phyloP scores from a whole-genome alignment of 2,888 invertebrate species.

The Lutraria lutraria region DNA sequence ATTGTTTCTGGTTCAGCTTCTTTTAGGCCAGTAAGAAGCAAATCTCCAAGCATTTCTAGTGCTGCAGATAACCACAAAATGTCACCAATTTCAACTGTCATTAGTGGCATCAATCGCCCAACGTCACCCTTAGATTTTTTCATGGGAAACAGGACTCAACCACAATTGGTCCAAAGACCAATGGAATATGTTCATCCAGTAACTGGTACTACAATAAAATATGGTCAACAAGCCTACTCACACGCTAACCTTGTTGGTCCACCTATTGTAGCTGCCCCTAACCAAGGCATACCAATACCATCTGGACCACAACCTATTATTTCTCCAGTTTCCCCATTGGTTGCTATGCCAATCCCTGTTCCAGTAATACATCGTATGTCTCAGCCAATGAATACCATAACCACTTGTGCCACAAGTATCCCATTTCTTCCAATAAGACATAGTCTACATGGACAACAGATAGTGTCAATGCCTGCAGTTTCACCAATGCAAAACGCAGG shows the following conservation, averaged over 20 bases:
- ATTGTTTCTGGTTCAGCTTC: conserved; percentile 2
- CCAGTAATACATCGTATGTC: background rate
- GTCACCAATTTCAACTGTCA: conserved; percentile 37
- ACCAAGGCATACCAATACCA: background rate
- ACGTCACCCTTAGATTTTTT: conserved; percentile 34
- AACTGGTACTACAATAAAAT: conserved; percentile 43
- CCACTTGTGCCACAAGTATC: background rate
- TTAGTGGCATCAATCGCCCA: conserved; percentile 29
- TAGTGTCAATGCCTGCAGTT: conserved; percentile 5
- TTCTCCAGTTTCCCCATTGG: conserved; percentile 7
- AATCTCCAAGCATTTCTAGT: background rate
- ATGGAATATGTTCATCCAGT: conserved; percentile 52
- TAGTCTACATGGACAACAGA: conserved; percentile 28
- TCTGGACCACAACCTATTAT: background rate
- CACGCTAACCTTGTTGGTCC: background rate
- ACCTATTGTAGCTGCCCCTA: background rate
- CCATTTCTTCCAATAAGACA: conserved; percentile 17
- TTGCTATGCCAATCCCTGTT: conserved; percentile 7
- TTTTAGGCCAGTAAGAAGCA: background rate
- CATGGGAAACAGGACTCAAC: background rate
- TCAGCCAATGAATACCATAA: background rate
- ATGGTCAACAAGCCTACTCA: conserved; percentile 14
- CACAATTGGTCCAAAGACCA: background rate
- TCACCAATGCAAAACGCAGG: background rate
- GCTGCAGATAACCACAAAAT: background rate